phyloP scores from a whole-genome alignment of 2,888 invertebrate genomes.

The Meliscaeva auricollis region DNA sequence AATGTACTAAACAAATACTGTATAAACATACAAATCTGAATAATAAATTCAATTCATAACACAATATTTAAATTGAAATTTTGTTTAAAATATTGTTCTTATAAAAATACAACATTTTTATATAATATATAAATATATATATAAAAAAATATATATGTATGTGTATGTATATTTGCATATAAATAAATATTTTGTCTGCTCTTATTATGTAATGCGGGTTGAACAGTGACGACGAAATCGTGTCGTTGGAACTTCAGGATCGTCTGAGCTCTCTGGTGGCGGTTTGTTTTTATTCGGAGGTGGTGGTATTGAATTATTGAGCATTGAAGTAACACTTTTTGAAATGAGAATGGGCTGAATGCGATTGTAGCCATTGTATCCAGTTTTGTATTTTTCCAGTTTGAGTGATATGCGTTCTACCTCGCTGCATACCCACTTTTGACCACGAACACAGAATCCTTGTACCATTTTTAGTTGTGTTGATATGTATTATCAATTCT shows the following conservation, averaged over 20 bases:
- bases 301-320: constrained; percentile 81
- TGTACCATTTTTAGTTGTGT: constrained; percentile 54
- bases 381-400: constrained; percentile 81
- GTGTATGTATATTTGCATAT: background rate
- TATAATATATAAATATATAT: background rate
- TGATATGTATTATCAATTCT: constrained; percentile 29
- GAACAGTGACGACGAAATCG: constrained; percentile 81
- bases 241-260: constrained; percentile 23
- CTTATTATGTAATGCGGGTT: constrained; percentile 79
- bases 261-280: constrained; percentile 14
- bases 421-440: constrained; percentile 81
- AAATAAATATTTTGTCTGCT: constrained; percentile 1
- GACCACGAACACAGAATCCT: constrained; percentile 72
- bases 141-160: background rate
- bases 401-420: constrained; percentile 81
- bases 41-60: constrained; percentile 50
- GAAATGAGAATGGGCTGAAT: constrained; percentile 82
- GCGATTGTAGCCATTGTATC: constrained; percentile 82
- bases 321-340: constrained; percentile 82
- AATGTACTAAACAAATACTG: constrained; percentile 59
- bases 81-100: constrained; percentile 1
- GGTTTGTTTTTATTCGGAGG: constrained; percentile 73
- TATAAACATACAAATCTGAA: constrained; percentile 55
- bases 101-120: background rate
- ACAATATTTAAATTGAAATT: background rate